Evolutionary conservation across 2,888 invertebrate species (phyloP), one percentile per base, ranked within the genome.

Genomic region (Ephialtes manifestator): DNA sequence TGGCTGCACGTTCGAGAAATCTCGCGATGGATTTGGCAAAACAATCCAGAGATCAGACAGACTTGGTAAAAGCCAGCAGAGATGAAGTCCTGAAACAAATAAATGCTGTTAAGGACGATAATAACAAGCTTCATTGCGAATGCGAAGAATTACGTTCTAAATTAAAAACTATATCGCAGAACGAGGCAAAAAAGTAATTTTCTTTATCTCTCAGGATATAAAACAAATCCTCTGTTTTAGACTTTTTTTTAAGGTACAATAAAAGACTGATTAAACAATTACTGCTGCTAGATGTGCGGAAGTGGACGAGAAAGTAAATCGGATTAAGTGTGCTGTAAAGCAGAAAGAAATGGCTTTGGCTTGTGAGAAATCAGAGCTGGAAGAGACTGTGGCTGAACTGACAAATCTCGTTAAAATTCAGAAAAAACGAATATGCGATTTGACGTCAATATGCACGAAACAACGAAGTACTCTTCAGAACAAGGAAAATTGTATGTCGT

Each of bases 371-470:
- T 46, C 60, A 2, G 89, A 90, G 70, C 83, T 89, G 28, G 90
- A 87, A 74, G 58, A 86, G 43, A 90, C 86, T 77, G 84, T 90
- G 5, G 46, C 72, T 28, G 90, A 90, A 68, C 88, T 92, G 13
- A 85, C 87, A 28, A 88, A 88, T 63, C 83, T 89, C 28, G 84
- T 88, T 20, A 89, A 89, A 72, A 76, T 88, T 46, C 89, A 91
- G 53, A 89, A 91, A 51, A 87, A 88, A 74, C 87, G 88, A 46
- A 89, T 91, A 85, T 82, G 77, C 43, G 90, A 91, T 68, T 83
- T 91, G 51, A 89, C 88, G 18, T 63, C 85, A 53, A 78, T 89
- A 46, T 90, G 89, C 63, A 83, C 88, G 35, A 87, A 89, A 60
- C 90, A 91, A 31, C 88, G 87, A 71, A 74, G 83, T 15, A 67